These are phyloP conservation scores for Amniataba percoides DNA, from an alignment of 2,797 vertebrate genomes.

Conservation along the genomic window DNA sequence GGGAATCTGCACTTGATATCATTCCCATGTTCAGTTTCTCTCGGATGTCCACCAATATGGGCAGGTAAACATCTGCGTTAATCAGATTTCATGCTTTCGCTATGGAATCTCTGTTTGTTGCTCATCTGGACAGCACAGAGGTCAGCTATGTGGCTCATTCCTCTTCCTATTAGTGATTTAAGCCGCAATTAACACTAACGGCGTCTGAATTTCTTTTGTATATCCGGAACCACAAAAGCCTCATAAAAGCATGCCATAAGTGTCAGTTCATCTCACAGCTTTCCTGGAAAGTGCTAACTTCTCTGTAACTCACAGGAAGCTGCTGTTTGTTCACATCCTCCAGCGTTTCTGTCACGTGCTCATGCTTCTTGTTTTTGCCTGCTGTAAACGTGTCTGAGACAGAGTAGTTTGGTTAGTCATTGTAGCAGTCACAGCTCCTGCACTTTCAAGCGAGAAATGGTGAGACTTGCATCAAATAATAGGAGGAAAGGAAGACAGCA, in stretches of 20 bases:
- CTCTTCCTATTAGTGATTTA: slow-evolving; percentile 27
- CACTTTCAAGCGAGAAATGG: slow-evolving; percentile 28
- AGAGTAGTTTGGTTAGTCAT: slow-evolving; percentile 67
- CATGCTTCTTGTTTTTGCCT: slow-evolving; percentile 33
- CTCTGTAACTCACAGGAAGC: slow-evolving; percentile 54
- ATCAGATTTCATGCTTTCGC: slow-evolving; percentile 39
- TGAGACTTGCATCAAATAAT: slow-evolving; percentile 51
- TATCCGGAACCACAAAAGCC: neutral
- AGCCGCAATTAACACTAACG: neutral
- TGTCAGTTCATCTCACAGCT: slow-evolving; percentile 19
- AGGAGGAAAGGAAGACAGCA: slow-evolving; percentile 64
- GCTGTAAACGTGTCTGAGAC: slow-evolving; percentile 60
- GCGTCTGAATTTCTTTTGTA: neutral
- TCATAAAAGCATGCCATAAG: slow-evolving; percentile 18
- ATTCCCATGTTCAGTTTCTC: slow-evolving; percentile 74
- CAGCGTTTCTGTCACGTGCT: slow-evolving; percentile 33
- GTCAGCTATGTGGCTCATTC: slow-evolving; percentile 22
- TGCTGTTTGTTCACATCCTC: slow-evolving; percentile 69
- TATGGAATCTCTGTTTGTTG: slow-evolving; percentile 25
- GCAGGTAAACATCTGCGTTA: slow-evolving; percentile 66
- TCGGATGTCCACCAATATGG: slow-evolving; percentile 33
- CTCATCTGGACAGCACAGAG: slow-evolving; percentile 16
- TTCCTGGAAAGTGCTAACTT: slow-evolving; percentile 56
- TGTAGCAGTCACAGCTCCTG: neutral
- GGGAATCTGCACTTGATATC: slow-evolving; percentile 68